phyloP scores from a whole-genome alignment of 2,113 vertebrate genomes.

The Megaleporinus macrocephalus region DNA sequence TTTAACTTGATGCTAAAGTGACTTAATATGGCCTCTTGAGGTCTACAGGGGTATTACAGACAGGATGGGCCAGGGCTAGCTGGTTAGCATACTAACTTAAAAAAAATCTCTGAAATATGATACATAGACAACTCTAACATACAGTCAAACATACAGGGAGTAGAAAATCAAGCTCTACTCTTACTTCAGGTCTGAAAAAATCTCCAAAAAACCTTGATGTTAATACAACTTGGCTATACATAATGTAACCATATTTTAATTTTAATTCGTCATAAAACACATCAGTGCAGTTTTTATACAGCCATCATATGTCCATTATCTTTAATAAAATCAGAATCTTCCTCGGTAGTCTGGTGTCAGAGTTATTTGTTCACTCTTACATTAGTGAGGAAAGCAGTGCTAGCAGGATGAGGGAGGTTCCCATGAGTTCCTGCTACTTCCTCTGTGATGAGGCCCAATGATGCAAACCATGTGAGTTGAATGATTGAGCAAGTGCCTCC shows the following conservation, averaged over 20 bases:
- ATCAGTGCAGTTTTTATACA: not conserved
- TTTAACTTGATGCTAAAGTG: too few species aligned
- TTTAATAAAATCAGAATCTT: not conserved
- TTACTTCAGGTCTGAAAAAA: too few species aligned
- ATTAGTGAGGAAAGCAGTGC: not conserved
- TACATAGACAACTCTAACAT: too few species aligned
- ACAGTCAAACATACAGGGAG: too few species aligned
- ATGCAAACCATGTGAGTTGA: constrained; percentile 77
- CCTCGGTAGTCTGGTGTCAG: not conserved
- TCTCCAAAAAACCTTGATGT: not conserved
- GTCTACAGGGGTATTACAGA: too few species aligned
- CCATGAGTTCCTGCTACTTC: constrained; percentile 54
- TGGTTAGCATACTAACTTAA: too few species aligned
- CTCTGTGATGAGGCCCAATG: constrained; percentile 66
- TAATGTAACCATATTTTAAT: too few species aligned
- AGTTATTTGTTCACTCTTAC: not conserved
- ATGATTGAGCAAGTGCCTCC: constrained; percentile 62
- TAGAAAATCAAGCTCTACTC: too few species aligned
- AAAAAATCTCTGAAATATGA: too few species aligned
- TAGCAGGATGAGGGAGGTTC: constrained; percentile 26
- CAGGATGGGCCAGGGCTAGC: too few species aligned
- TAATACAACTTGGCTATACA: not conserved
- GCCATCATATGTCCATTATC: not conserved
- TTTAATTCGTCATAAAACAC: too few species aligned
- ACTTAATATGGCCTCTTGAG: too few species aligned